phyloP scores from a whole-genome alignment of 2,888 invertebrate species.

The Glaucopsyche alexis region DNA sequence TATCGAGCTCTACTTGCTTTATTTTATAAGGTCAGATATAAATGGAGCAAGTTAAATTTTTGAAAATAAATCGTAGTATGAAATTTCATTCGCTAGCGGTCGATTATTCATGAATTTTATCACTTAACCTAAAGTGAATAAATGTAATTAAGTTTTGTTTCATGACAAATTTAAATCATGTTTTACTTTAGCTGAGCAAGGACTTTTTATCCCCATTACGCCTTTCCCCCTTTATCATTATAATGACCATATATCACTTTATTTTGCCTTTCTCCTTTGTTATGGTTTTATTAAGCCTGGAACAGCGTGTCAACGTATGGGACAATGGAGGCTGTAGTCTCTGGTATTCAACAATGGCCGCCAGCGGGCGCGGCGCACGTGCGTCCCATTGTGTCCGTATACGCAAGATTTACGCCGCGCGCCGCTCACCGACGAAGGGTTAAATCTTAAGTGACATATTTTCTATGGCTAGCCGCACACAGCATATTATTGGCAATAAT shows the following conservation, averaged over 20 bases:
- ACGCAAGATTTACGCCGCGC: constrained; percentile 14
- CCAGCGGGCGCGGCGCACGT: constrained; percentile 56
- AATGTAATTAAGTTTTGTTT: no score
- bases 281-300: constrained; percentile 9
- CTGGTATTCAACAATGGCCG: constrained; percentile 9
- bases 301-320: constrained; percentile 5
- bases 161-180: no score
- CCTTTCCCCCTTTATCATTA: neutral
- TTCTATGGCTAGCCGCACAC: no score
- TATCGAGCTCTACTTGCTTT: neutral
- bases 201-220: no score
- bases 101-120: no score
- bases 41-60: neutral
- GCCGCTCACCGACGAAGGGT: neutral
- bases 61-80: neutral
- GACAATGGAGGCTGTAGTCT: constrained; percentile 6
- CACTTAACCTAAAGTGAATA: no score
- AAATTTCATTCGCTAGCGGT: neutral
- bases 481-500: no score
- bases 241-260: neutral
- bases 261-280: constrained; percentile 8
- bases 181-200: no score
- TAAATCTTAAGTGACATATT: constrained; percentile 36
- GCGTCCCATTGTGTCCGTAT: constrained; percentile 65
- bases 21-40: constrained; percentile 13